phyloP scores from a whole-genome alignment of 1,140 invertebrate genomes.

The Homalodisca vitripennis region DNA sequence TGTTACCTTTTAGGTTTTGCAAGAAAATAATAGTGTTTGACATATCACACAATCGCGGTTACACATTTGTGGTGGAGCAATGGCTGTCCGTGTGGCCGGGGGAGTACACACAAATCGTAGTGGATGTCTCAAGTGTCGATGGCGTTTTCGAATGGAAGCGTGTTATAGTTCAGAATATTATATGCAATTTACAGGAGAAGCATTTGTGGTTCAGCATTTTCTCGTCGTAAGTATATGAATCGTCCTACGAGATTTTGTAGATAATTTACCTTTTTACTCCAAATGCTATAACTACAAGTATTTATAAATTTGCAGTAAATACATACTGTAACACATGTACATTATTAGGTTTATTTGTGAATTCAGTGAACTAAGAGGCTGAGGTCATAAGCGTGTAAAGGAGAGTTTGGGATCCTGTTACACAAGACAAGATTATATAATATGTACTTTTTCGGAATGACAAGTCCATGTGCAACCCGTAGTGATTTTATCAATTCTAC shows the following conservation, averaged over 20 bases:
- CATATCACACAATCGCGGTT: not conserved
- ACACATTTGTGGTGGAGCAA: conserved; percentile 3
- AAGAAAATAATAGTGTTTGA: not conserved
- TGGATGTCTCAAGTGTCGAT: not conserved
- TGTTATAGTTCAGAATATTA: not conserved
- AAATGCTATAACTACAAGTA: too few relatives aligned
- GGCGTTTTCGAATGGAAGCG: not conserved
- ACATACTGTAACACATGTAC: too few relatives aligned
- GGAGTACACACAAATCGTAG: not conserved
- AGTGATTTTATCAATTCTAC: too few relatives aligned
- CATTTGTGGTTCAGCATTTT: conserved; percentile 33
- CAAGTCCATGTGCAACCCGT: too few relatives aligned
- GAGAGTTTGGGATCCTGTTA: too few relatives aligned
- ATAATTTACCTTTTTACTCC: too few relatives aligned
- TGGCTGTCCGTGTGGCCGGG: not conserved
- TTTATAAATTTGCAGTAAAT: too few relatives aligned
- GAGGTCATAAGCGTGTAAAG: too few relatives aligned
- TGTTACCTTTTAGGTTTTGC: conserved; percentile 25
- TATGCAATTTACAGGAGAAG: conserved; percentile 15
- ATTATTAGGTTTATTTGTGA: too few relatives aligned
- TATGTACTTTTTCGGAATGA: too few relatives aligned
- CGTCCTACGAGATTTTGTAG: not conserved
- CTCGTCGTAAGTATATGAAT: conserved; percentile 16
- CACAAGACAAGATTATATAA: too few relatives aligned
- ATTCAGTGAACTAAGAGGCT: too few relatives aligned